Evolutionary conservation across 35 echinoderm and acorn worm species (phyloP).

Genomic region (Eucidaris tribuloides): DNA sequence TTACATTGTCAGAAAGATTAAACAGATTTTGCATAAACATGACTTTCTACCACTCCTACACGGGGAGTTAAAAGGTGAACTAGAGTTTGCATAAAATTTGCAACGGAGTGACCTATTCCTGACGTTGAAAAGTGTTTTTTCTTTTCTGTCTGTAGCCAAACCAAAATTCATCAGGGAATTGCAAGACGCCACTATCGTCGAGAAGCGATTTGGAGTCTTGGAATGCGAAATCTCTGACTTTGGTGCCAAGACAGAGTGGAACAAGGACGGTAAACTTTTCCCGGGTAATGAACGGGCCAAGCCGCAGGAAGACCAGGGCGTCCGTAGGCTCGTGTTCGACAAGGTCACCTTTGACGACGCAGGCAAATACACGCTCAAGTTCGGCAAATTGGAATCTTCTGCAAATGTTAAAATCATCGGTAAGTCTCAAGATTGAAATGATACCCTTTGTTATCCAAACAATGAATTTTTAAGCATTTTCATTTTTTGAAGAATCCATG

Average conservation of each 20-base stretch:
- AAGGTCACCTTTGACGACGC: conserved; percentile 51
- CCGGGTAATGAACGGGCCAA: conserved; percentile 36
- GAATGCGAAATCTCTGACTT: conserved; percentile 80
- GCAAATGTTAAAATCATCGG: conserved; percentile 71
- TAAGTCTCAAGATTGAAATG: no score
- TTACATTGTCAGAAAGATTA: no score
- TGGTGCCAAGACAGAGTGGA: conserved; percentile 48
- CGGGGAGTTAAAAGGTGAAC: no score
- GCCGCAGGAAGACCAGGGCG: conserved; percentile 17
- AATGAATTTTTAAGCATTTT: no score
- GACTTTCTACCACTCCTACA: no score
- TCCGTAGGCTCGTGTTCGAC: conserved; percentile 55
- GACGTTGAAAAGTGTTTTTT: no score
- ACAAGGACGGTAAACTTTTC: conserved; percentile 61
- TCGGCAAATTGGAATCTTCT: conserved; percentile 59
- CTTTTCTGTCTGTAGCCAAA: conserved; percentile 49
- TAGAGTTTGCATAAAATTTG: no score
- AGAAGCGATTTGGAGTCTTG: conserved; percentile 37
- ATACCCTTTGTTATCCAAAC: no score
- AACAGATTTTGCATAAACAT: no score
- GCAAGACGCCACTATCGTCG: conserved; percentile 46
- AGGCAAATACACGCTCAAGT: conserved; percentile 73
- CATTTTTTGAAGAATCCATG: no score
- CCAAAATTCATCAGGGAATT: conserved; percentile 82
- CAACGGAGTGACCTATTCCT: no score